A percentile compares a stretch with the other conserved stretches of the same genome.
These are phyloP conservation scores for Andrena praecox DNA, from an alignment of 2,888 invertebrate species.

Conservation along the genomic window DNA sequence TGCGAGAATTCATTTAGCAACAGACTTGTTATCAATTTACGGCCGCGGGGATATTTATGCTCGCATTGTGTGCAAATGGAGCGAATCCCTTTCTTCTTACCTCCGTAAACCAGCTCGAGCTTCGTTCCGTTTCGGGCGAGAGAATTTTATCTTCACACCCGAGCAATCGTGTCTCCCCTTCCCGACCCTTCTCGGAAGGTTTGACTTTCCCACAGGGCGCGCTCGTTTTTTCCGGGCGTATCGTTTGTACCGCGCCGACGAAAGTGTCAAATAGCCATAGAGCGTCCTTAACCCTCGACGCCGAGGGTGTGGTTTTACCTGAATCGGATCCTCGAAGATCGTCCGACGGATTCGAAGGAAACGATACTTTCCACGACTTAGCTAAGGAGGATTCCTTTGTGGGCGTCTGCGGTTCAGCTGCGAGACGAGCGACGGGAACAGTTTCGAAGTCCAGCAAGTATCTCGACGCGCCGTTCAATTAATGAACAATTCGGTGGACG, in stretches of 20 bases:
- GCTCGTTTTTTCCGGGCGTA: constrained; percentile 33
- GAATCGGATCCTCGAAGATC: constrained; percentile 71
- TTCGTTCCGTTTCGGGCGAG: constrained; percentile 1
- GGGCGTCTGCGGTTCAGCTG: neutral
- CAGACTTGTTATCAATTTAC: constrained; percentile 3
- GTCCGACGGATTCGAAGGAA: constrained; percentile 54
- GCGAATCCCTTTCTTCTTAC: neutral
- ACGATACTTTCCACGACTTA: neutral
- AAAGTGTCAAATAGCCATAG: constrained; percentile 32
- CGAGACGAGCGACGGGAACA: neutral
- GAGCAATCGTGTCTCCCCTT: neutral
- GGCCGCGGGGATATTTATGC: neutral
- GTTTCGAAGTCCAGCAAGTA: neutral
- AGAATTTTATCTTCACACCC: constrained; percentile 29
- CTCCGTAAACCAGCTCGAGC: neutral
- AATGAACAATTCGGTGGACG: constrained; percentile 16
- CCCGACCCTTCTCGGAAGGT: constrained; percentile 40
- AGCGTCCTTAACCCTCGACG: constrained; percentile 11
- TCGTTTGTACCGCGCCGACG: constrained; percentile 47
- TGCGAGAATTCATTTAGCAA: constrained; percentile 1
- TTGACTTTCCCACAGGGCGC: constrained; percentile 30
- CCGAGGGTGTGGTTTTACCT: constrained; percentile 74
- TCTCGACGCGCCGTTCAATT: neutral
- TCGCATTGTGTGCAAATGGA: constrained; percentile 17
- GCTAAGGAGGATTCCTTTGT: constrained; percentile 5